These are phyloP conservation scores for Aptenodytes forsteri DNA, from an alignment of 2,113 vertebrate species.

Conservation along the genomic window DNA sequence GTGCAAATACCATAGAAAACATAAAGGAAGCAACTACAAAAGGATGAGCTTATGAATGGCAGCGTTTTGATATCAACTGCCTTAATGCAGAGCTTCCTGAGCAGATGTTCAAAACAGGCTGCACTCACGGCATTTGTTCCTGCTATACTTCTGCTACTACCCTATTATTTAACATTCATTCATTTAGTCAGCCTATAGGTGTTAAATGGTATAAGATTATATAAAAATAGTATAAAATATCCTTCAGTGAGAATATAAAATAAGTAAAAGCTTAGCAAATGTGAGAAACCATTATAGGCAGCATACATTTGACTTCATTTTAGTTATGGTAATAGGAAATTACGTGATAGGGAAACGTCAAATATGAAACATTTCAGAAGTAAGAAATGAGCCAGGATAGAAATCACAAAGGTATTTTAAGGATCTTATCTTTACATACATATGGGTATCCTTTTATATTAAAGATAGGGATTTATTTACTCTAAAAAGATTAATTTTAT, in stretches of 20 bases:
- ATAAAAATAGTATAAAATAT: background rate
- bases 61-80: background rate
- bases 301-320: background rate
- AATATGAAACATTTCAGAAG: background rate
- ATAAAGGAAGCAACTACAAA: background rate
- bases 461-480: background rate
- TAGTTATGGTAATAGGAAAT: background rate
- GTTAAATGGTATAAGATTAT: background rate
- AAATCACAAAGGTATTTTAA: background rate
- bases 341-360: background rate
- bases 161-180: background rate
- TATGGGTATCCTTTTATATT: background rate
- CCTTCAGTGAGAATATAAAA: background rate
- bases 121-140: accelerated
- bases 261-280: background rate
- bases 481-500: background rate
- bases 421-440: background rate
- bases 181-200: background rate
- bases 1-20: background rate
- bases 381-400: background rate
- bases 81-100: background rate
- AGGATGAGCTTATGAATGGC: background rate
- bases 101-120: background rate
- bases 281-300: background rate
- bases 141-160: background rate